A percentile compares a stretch with the other conserved stretches of the same genome.
These are phyloP conservation scores for Thalassaphorura encarpata DNA, from an alignment of 1,140 invertebrate species.

Conservation along the genomic window DNA sequence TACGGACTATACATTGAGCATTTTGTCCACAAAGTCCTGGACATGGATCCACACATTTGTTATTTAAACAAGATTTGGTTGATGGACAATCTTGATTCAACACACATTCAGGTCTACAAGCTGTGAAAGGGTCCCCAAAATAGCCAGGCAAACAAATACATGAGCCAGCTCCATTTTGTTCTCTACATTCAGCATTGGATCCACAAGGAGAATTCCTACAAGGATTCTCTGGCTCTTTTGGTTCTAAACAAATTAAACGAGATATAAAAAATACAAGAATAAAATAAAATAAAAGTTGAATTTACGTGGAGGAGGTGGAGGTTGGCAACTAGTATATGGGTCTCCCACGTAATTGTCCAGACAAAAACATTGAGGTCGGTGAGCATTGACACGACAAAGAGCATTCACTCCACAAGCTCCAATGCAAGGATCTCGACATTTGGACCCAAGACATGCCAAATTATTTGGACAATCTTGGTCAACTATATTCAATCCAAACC, in stretches of 20 bases:
- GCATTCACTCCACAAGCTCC: conserved; percentile 41
- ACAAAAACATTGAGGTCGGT: conserved; percentile 59
- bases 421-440: background rate
- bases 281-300: too few relatives aligned
- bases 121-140: conserved; percentile 48
- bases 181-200: conserved; percentile 61
- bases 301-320: background rate
- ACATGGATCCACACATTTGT: conserved; percentile 71
- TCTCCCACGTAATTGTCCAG: conserved; percentile 54
- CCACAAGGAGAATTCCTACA: conserved; percentile 55
- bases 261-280: too few relatives aligned
- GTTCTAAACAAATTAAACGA: background rate
- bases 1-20: conserved; percentile 62
- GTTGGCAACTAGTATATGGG: conserved; percentile 59
- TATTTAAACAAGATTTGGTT: conserved; percentile 66
- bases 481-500: too few relatives aligned
- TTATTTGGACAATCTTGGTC: conserved; percentile 58
- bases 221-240: conserved; percentile 16
- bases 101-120: conserved; percentile 46
- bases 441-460: conserved; percentile 49
- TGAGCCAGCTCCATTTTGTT: conserved; percentile 57
- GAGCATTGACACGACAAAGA: conserved; percentile 58
- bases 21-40: conserved; percentile 70
- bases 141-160: conserved; percentile 48
- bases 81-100: conserved; percentile 49